Evolutionary conservation across 2,797 vertebrate species (phyloP).

Genomic region (Muscicapa comitata): DNA sequence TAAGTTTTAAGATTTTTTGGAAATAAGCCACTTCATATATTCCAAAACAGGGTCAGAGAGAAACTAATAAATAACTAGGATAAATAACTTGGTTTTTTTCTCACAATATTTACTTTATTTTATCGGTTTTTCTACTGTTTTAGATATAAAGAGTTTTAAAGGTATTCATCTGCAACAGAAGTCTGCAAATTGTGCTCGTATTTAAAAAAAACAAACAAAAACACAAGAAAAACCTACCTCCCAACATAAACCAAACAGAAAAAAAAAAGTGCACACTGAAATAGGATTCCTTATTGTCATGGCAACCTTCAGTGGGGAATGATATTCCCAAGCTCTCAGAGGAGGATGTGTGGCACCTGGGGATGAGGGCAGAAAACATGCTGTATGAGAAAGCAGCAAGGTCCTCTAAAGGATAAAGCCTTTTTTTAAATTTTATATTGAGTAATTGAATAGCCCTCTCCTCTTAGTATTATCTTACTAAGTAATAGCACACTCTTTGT

Average conservation of each 20-base stretch:
- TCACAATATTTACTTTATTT: background rate
- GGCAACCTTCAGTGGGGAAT: background rate
- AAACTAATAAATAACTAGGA: background rate
- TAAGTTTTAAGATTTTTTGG: background rate
- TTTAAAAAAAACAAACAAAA: background rate
- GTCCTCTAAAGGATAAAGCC: background rate
- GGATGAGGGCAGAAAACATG: background rate
- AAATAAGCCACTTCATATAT: background rate
- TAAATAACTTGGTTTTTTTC: background rate
- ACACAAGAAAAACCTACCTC: rapidly evolving
- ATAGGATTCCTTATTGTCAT: background rate
- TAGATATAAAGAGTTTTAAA: background rate
- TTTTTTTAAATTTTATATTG: background rate
- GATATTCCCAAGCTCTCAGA: background rate
- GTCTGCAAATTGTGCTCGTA: rapidly evolving
- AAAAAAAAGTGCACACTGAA: background rate
- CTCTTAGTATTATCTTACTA: background rate
- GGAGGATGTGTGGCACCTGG: background rate
- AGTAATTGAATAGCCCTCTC: background rate
- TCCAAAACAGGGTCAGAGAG: background rate
- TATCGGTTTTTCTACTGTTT: background rate
- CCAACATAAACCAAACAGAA: background rate
- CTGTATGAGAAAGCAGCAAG: background rate
- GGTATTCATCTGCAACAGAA: background rate
- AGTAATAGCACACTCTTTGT: background rate